Evolutionary conservation across 2,113 vertebrate genomes (phyloP).

Genomic region (Apteryx owenii): DNA sequence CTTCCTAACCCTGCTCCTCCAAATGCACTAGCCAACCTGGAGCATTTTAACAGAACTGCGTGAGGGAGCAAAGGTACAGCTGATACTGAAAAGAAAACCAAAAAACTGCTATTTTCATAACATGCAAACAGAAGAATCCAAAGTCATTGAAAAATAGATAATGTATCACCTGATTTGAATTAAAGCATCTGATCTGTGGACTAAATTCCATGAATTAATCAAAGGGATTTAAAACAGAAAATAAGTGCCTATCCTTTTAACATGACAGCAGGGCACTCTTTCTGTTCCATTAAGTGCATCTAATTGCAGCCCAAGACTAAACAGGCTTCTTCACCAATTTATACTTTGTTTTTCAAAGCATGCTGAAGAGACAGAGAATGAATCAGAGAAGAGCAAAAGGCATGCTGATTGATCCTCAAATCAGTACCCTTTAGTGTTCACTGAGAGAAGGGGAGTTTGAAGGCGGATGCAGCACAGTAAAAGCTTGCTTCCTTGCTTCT

Average conservation of each 20-base stretch:
- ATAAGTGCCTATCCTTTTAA: neutral
- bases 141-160: neutral
- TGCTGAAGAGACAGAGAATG: neutral
- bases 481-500: neutral
- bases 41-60: neutral
- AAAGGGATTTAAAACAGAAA: neutral
- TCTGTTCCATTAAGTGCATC: neutral
- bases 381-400: neutral
- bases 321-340: neutral
- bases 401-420: neutral
- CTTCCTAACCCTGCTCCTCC: neutral
- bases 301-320: neutral
- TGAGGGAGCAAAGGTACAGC: neutral
- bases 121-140: neutral
- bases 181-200: neutral
- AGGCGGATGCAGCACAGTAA: neutral
- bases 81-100: neutral
- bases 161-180: neutral
- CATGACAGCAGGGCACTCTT: neutral
- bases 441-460: neutral
- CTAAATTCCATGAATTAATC: neutral
- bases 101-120: neutral
- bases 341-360: conserved; percentile 14
- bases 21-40: neutral
- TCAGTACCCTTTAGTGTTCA: neutral